Evolutionary conservation across 2,888 invertebrate genomes (phyloP).

Genomic region (Protodeltote pygarga): DNA sequence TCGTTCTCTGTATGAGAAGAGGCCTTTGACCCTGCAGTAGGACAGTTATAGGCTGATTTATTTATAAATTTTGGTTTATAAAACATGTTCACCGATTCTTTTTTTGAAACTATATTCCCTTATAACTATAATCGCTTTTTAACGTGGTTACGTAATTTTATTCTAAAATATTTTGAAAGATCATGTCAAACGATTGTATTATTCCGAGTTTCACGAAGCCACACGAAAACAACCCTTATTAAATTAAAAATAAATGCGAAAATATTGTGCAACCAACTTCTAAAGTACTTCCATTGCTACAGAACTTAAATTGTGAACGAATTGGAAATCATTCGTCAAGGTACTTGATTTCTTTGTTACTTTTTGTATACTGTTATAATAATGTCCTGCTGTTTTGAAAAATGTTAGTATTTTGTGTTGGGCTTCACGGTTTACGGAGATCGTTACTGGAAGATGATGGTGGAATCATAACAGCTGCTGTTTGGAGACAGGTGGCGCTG

Average conservation of each 20-base stretch:
- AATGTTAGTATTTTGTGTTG: constrained; percentile 24
- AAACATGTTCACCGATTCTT: too few species aligned
- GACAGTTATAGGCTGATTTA: too few species aligned
- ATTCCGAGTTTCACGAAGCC: too few species aligned
- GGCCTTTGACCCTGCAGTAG: too few species aligned
- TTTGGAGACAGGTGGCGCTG: constrained; percentile 32
- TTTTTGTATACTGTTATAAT: constrained; percentile 53
- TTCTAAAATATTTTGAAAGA: constrained; percentile 76
- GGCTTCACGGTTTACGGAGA: constrained; percentile 17
- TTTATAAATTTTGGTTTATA: too few species aligned
- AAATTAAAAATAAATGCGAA: background rate
- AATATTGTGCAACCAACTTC: background rate
- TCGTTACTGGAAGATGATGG: constrained; percentile 33
- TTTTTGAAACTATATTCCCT: too few species aligned
- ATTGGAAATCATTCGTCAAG: constrained; percentile 76
- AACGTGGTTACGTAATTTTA: constrained; percentile 60
- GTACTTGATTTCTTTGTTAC: constrained; percentile 62
- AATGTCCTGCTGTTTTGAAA: constrained; percentile 41
- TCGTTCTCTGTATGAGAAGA: too few species aligned
- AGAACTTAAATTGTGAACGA: constrained; percentile 59
- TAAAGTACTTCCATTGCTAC: constrained; percentile 29
- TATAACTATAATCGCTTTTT: constrained; percentile 38
- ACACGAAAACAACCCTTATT: background rate
- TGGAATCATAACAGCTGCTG: constrained; percentile 16
- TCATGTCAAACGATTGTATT: constrained; percentile 79